Base-by-base conservation (phyloP, 2,797 vertebrate species). In the Echeneis naucrates region DNA sequence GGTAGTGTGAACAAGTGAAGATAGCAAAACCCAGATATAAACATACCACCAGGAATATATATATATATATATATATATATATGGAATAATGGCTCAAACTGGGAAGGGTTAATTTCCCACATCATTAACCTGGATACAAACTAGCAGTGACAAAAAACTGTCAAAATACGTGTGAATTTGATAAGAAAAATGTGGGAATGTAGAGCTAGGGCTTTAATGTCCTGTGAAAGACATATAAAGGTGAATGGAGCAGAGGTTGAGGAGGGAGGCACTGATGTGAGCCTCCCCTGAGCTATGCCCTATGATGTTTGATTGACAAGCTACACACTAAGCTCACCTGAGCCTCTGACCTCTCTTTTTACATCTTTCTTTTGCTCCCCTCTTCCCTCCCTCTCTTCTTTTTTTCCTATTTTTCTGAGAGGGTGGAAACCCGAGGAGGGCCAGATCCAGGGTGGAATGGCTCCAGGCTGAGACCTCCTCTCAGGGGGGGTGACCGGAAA, bases 381-480 rank as follows among this genome's bases (percentile, higher is more conserved):
- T 74, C 60, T 72, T 60, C 44, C 52, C 67, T 70, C 63, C 72
- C 60, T 44, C 54, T 66, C 59, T 66, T 73, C 51, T 77, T 67
- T 65, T 68, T 12, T 33, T 69, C n/a, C 21, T 54, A 17, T 82
- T 79, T 82, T 38, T 74, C 72, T 61, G 80, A 87, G 82, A 81
- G 66, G 45, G 3, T 47, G 75, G 93, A 93, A 94, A 95, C 90
- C 81, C 59, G 92, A 95, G 88, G 81, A 92, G 88, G 88, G 79
- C 70, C 81, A 82, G 81, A 88, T 89, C 89, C 87, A 68, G 86
- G 83, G 75, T 89, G 89, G 90, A 93, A 93, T 92, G 86, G 92
- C 93, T 92, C 77, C 78, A 79, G 93, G 93, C 92, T 74, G 81
- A 70, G 88, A 92, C 91, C 92, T 88, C 87, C 84, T 89, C 87